Evolutionary conservation across 2,113 vertebrate genomes (phyloP), one percentile per base, ranked within the genome.

Genomic region (Mixornis gularis): DNA sequence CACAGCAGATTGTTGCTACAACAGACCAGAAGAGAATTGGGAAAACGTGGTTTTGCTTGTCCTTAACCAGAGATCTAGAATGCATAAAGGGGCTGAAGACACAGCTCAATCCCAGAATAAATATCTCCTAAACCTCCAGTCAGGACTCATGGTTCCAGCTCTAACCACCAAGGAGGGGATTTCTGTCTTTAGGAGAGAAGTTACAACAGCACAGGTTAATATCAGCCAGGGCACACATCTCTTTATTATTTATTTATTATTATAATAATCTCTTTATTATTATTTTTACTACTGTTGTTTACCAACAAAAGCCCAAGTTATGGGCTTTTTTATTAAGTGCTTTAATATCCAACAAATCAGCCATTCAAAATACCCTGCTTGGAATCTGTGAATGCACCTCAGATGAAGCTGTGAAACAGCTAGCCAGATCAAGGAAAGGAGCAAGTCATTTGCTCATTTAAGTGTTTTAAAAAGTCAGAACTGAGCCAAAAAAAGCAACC

Each of bases 101-200:
- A 62, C 2, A 55, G 22, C 10, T 65, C 71, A 82, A 3, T 27
- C 71, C 27, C 76, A 38, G 6, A 87, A 74, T 70, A 79, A 87
- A 22, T 12, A 34, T 10, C n/a, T 62, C 24, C 41, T 12, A n/a
- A 34, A 20, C 32, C 17, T 74, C 29, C 66, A 70, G 38, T 53
- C 62, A 58, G 44, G 52, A 32, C 30, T 52, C 0, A 0, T 1
- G n/a, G 29, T 1, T 51, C 22, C 65, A 79, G 14, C 7, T 68
- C 14, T 38, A 51, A 32, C 18, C 5, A 8, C 34, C 7, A 7
- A n/a, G 69, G 19, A 83, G 2, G 6, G 1, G 22, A 85, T 53
- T 90, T 79, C 51, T 72, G 32, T n/a, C 52, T 64, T 70, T 14
- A 53, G 25, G 13, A 43, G 3, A 81, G 6, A 60, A 82, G 9